Percentiles rank a stretch among this genome's conserved stretches.
Conservation (phyloP, 2,113 vertebrate genomes). For the Oostethus manadensis region DNA sequence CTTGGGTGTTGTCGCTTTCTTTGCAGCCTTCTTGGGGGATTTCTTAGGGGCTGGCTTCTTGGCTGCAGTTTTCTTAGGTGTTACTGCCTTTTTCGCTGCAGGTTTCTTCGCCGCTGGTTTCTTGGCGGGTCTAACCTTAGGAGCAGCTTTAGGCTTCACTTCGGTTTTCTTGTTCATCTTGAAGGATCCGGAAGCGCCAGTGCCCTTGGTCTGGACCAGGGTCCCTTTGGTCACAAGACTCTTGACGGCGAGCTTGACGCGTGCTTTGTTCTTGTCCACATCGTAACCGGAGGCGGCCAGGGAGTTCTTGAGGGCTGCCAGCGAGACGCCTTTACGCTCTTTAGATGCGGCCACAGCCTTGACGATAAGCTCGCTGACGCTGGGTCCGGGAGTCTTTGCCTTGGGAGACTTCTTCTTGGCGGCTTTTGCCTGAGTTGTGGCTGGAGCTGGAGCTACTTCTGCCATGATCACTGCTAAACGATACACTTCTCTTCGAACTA, state of each 20-base stretch:
- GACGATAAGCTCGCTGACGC: conserved; percentile 20
- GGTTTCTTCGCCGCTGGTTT: conserved; percentile 1
- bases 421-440: conserved; percentile 6
- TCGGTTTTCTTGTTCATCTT: conserved; percentile 3
- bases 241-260: conserved; percentile 13
- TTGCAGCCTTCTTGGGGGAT: background rate
- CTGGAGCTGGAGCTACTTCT: conserved; percentile 27
- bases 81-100: background rate
- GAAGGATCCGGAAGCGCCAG: conserved; percentile 14
- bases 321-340: conserved; percentile 9
- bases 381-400: background rate
- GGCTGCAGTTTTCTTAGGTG: background rate
- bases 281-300: conserved; percentile 16
- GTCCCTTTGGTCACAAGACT: background rate
- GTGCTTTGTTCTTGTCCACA: conserved; percentile 28
- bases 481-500: no score
- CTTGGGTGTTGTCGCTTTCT: background rate
- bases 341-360: conserved; percentile 27
- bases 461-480: conserved; percentile 11
- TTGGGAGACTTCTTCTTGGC: conserved; percentile 13
- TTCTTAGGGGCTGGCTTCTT: background rate
- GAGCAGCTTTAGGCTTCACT: background rate
- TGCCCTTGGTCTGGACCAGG: conserved; percentile 7
- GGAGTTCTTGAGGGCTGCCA: conserved; percentile 13
- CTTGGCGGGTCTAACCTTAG: background rate